Percentiles rank a stretch among this genome's conserved stretches.
phyloP scores from a whole-genome alignment of 1,140 invertebrate genomes.

The Heliconius hewitsoni region DNA sequence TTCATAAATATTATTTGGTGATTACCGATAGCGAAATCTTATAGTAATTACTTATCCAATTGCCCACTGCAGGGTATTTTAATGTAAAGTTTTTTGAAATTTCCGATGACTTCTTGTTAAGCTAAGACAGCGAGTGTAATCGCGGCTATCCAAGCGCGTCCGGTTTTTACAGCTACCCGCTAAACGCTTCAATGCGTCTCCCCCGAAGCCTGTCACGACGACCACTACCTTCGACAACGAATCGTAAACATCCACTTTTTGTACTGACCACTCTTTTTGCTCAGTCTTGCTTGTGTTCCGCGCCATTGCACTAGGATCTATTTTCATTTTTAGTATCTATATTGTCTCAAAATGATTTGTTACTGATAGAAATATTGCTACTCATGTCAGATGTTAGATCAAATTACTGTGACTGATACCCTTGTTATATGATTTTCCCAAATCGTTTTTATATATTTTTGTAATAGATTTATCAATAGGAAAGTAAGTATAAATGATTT shows the following conservation, averaged over 20 bases:
- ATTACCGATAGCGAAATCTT: neutral
- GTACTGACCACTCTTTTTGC: constrained; percentile 43
- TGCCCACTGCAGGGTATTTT: neutral
- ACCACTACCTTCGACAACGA: constrained; percentile 45
- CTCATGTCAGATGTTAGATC: neutral
- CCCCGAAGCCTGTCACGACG: constrained; percentile 55
- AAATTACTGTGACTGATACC: neutral
- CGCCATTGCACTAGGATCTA: constrained; percentile 34
- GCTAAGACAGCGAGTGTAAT: constrained; percentile 31
- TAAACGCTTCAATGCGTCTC: constrained; percentile 51
- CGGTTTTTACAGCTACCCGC: constrained; percentile 66
- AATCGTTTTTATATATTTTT: neutral
- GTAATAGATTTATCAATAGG: neutral
- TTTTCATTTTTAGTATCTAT: constrained; percentile 31
- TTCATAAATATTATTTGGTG: too few species aligned
- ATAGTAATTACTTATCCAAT: neutral
- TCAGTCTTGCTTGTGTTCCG: constrained; percentile 34
- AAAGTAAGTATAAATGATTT: neutral
- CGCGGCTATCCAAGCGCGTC: constrained; percentile 50
- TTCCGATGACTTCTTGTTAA: constrained; percentile 31
- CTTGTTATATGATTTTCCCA: neutral
- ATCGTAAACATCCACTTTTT: constrained; percentile 46
- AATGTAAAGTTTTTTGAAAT: neutral
- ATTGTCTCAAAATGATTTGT: constrained; percentile 28
- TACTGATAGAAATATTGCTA: neutral